phyloP scores from a whole-genome alignment of 2,888 invertebrate genomes.

The Microctonus hyperodae region DNA sequence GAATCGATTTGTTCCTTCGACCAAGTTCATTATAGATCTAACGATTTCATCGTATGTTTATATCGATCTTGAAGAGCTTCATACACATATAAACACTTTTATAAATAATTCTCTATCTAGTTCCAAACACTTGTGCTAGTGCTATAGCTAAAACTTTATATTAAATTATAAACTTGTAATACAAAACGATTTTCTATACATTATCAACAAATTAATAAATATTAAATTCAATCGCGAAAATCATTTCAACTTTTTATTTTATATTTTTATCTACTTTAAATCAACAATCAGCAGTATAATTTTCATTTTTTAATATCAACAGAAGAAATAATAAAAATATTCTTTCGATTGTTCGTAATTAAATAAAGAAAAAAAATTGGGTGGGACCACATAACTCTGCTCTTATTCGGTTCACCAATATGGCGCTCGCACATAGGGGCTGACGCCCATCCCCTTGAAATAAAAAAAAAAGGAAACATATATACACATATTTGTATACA shows the following conservation, averaged over 20 bases:
- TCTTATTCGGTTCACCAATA: constrained; percentile 53
- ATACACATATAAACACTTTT: neutral
- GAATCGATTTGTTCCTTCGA: constrained; percentile 47
- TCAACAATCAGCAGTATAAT: too few species aligned
- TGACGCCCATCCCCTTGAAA: constrained; percentile 21
- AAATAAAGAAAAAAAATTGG: neutral
- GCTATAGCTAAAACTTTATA: too few species aligned
- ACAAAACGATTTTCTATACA: neutral
- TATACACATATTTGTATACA: neutral
- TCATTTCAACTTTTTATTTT: neutral
- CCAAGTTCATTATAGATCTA: constrained; percentile 51
- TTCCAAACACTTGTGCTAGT: neutral
- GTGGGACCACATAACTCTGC: neutral
- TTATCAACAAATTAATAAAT: too few species aligned
- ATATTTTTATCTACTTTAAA: too few species aligned
- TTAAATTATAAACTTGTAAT: neutral
- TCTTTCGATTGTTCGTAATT: neutral
- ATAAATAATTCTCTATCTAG: too few species aligned
- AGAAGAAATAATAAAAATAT: neutral
- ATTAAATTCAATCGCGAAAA: too few species aligned
- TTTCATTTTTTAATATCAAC: too few species aligned
- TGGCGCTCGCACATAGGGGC: constrained; percentile 44
- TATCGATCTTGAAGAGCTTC: neutral
- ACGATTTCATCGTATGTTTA: neutral
- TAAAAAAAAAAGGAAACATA: neutral